phyloP scores from a whole-genome alignment of 2,888 invertebrate genomes.

The Charanyca ferruginea region DNA sequence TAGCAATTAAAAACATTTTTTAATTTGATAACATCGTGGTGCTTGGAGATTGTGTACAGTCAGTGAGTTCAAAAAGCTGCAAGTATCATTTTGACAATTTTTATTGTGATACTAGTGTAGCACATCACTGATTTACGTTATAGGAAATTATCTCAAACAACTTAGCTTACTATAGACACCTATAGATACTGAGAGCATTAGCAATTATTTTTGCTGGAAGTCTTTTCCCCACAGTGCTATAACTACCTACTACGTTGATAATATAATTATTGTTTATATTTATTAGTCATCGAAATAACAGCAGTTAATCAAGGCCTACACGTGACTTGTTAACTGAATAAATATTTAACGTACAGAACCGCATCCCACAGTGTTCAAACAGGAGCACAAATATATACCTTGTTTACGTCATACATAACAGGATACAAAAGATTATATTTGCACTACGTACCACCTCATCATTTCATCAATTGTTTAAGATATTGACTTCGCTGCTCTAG shows the following conservation, averaged over 20 bases:
- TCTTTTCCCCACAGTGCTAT: not conserved
- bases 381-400: not conserved
- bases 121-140: no score
- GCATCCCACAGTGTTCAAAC: slow-evolving; percentile 14
- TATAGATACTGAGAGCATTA: not conserved
- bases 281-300: slow-evolving; percentile 34
- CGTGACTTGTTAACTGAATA: slow-evolving; percentile 42
- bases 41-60: not conserved
- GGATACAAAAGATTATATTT: no score
- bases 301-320: slow-evolving; percentile 35
- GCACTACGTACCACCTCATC: no score
- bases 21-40: not conserved
- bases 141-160: no score
- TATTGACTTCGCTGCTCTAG: no score
- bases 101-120: no score
- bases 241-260: slow-evolving; percentile 13
- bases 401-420: no score
- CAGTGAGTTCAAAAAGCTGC: no score
- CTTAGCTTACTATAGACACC: no score
- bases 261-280: slow-evolving; percentile 9
- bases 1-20: slow-evolving; percentile 9
- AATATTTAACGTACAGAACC: slow-evolving; percentile 35
- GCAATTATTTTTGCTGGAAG: not conserved
- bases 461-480: no score
- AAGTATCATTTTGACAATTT: no score